Base-by-base conservation (phyloP, 2,113 vertebrate species). In the Coracopsis vasa region DNA sequence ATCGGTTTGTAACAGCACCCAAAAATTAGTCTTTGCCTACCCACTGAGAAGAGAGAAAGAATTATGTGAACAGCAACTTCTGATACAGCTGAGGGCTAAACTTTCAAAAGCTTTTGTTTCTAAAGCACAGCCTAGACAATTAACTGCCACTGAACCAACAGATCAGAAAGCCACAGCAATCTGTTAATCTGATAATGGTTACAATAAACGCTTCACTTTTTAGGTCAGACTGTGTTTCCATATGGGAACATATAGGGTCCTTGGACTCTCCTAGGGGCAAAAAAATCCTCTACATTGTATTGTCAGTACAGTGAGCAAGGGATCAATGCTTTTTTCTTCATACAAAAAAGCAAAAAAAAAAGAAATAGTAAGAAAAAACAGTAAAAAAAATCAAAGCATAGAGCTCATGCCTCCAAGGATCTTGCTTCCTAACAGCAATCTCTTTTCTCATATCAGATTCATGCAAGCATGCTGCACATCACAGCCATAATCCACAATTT, bases 1-100 rank as follows among this genome's bases (percentile, higher is more conserved):
- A 54, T 2, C 0, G 0, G 18, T 41, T 71, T 61, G 28, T 33
- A 84, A 51, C 3, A 72, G 11, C 51, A 85, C n/a, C 16, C 16
- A 69, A 74, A 92, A 87, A 74, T 31, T 29, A 84, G 29, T 29
- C 47, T 75, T 42, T 20, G 16, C 5, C 31, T 56, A n/a, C 27
- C 6, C 44, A 74, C 44, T 19, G 13, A 60, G 51, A 82, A 37
- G 7, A 58, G 6, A 80, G 88, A 71, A 88, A 58, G 79, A 80
- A 66, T 41, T 15, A 70, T 64, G 31, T 60, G 25, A 81, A 54
- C 50, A 10, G 18, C 6, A 3, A 70, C 81, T 79, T 91, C 42
- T 7, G 3, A 61, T 51, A 44, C 8, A 83, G 20, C 23, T 45
- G 18, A 18, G 3, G 25, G 16, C 13, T 53, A 44, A 19, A 61